A percentile compares a stretch with the other conserved stretches of the same genome.
These are phyloP conservation scores for Liodrosophila aerea DNA, from an alignment of 2,888 invertebrate species.

Conservation along the genomic window DNA sequence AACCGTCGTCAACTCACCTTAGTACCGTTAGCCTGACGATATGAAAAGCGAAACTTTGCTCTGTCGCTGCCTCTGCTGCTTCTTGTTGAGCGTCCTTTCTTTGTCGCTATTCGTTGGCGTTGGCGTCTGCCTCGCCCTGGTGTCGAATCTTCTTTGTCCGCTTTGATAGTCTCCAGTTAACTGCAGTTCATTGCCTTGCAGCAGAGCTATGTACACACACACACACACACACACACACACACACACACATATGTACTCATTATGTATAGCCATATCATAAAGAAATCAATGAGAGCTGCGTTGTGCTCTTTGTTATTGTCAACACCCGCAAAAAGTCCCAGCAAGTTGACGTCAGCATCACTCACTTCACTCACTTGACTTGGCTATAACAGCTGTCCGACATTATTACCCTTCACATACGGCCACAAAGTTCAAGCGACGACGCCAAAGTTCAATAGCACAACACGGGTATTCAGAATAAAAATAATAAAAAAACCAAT, in stretches of 20 bases:
- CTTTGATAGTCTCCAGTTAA: slow-evolving; percentile 17
- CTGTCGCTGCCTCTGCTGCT: background rate
- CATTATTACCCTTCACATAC: slow-evolving; percentile 27
- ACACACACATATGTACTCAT: slow-evolving; percentile 9
- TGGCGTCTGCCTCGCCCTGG: slow-evolving; percentile 21
- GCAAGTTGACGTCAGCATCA: slow-evolving; percentile 35
- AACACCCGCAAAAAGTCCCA: slow-evolving; percentile 19
- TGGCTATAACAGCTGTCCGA: slow-evolving; percentile 11
- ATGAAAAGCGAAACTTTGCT: slow-evolving; percentile 66
- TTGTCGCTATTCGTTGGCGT: slow-evolving; percentile 9
- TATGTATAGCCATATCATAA: slow-evolving; percentile 13
- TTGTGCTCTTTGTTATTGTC: slow-evolving; percentile 31
- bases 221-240: background rate
- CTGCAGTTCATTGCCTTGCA: slow-evolving; percentile 38
- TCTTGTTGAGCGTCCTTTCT: slow-evolving; percentile 8
- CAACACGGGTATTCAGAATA: slow-evolving; percentile 43
- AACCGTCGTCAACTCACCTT: slow-evolving; percentile 29
- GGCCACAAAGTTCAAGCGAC: slow-evolving; percentile 51
- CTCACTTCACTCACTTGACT: slow-evolving; percentile 1
- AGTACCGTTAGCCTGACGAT: slow-evolving; percentile 53
- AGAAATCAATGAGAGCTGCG: slow-evolving; percentile 27
- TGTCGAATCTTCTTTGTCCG: slow-evolving; percentile 26
- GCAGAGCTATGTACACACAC: slow-evolving; percentile 4
- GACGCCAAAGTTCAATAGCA: slow-evolving; percentile 65
- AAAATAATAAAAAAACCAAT: slow-evolving; percentile 16